Conservation (phyloP, 2,797 vertebrate species). For the Halcyon leucocephala region DNA sequence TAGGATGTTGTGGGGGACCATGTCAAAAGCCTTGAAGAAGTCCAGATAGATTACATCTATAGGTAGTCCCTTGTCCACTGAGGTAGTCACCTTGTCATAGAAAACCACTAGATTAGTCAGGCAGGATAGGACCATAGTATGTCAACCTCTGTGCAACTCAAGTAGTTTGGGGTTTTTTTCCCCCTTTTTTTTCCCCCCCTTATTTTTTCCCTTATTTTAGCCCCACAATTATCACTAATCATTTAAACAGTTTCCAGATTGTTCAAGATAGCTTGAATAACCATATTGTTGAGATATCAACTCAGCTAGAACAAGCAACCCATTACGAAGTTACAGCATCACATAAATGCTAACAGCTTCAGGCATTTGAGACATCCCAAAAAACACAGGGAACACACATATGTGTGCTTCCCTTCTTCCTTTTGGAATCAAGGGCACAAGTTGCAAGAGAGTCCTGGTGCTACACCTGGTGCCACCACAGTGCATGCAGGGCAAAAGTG, state of each 20-base stretch:
- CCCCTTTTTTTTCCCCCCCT: background rate
- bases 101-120: too few relatives aligned
- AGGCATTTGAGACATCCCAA: background rate
- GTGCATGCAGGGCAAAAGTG: accelerated
- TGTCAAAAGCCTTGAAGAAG: too few relatives aligned
- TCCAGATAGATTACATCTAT: too few relatives aligned
- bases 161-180: too few relatives aligned
- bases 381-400: background rate
- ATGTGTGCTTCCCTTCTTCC: background rate
- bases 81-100: too few relatives aligned
- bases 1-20: too few relatives aligned
- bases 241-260: background rate
- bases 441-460: background rate
- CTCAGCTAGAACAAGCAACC: background rate
- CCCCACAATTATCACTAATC: background rate
- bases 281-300: accelerated
- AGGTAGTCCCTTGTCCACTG: too few relatives aligned
- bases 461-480: accelerated
- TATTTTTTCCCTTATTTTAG: background rate
- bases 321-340: background rate
- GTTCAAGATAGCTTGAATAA: background rate
- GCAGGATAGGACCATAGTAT: background rate
- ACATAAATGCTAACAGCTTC: background rate
- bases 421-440: background rate
- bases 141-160: background rate